phyloP scores from a whole-genome alignment of 2,113 vertebrate genomes.

The Gymnarchus niloticus region DNA sequence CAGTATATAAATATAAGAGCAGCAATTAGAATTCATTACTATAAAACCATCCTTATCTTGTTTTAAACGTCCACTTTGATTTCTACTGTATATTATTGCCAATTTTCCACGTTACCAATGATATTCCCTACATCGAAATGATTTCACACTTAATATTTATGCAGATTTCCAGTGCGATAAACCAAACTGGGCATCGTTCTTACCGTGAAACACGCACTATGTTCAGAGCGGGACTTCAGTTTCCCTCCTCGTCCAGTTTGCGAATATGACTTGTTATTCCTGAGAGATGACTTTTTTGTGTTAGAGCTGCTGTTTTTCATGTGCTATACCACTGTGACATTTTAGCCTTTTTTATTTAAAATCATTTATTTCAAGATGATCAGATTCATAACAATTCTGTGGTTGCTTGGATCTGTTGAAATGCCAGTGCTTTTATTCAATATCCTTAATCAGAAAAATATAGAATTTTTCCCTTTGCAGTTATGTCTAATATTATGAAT shows the following conservation, averaged over 20 bases:
- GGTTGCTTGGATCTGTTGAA: background rate
- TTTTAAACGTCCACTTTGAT: background rate
- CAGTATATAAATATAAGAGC: too few relatives aligned
- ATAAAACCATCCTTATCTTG: background rate
- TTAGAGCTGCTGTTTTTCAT: background rate
- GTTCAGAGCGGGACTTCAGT: background rate
- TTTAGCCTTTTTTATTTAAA: background rate
- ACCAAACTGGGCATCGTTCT: background rate
- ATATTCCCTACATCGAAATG: background rate
- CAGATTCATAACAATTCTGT: background rate
- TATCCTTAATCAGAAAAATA: conserved; percentile 24
- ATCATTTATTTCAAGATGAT: background rate
- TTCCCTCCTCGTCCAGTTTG: background rate
- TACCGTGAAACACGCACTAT: background rate
- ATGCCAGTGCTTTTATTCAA: background rate
- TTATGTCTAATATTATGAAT: conserved; percentile 30
- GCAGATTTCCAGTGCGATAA: background rate
- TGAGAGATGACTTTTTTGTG: conserved; percentile 7
- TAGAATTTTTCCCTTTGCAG: conserved; percentile 23
- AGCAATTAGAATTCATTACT: background rate
- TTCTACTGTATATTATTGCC: conserved; percentile 6
- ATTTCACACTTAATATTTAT: conserved; percentile 1
- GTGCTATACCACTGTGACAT: conserved; percentile 28
- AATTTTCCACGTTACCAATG: background rate
- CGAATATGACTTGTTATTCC: background rate